A percentile compares a stretch with the other conserved stretches of the same genome.
These are phyloP conservation scores for Pseudoatta argentina DNA, from an alignment of 1,140 invertebrate species.

Conservation along the genomic window DNA sequence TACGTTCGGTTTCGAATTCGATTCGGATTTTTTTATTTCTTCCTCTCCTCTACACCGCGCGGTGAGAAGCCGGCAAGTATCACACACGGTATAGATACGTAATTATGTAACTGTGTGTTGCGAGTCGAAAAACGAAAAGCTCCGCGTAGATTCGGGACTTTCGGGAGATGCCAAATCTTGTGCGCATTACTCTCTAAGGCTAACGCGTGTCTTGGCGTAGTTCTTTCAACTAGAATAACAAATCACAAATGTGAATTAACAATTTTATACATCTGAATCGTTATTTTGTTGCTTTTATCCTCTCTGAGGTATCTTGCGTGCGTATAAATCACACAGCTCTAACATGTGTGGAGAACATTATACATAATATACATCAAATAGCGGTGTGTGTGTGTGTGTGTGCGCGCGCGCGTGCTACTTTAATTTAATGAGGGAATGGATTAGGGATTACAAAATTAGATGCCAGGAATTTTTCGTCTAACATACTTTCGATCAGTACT, in stretches of 20 bases:
- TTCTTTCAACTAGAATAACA: constrained; percentile 15
- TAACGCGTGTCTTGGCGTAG: constrained; percentile 10
- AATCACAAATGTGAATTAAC: constrained; percentile 30
- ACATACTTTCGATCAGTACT: constrained; percentile 38
- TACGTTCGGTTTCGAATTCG: neutral
- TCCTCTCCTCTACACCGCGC: constrained; percentile 8
- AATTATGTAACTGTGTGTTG: constrained; percentile 27
- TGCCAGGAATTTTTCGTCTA: constrained; percentile 43
- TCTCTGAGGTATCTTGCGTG: constrained; percentile 27
- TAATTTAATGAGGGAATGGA: constrained; percentile 31
- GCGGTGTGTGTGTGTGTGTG: neutral
- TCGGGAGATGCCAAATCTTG: constrained; percentile 46
- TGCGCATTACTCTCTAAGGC: constrained; percentile 17
- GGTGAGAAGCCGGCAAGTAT: constrained; percentile 74
- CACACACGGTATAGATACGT: constrained; percentile 73
- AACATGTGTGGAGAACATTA: constrained; percentile 40
- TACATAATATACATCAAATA: constrained; percentile 56
- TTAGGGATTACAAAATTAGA: constrained; percentile 52
- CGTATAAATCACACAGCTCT: constrained; percentile 8
- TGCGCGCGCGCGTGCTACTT: neutral
- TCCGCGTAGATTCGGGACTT: constrained; percentile 6
- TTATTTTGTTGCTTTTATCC: constrained; percentile 25
- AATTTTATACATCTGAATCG: constrained; percentile 47
- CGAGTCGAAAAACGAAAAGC: constrained; percentile 16
- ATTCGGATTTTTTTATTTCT: neutral